Base-by-base conservation (phyloP, 2,888 invertebrate species). In the Prosapia bicincta region DNA sequence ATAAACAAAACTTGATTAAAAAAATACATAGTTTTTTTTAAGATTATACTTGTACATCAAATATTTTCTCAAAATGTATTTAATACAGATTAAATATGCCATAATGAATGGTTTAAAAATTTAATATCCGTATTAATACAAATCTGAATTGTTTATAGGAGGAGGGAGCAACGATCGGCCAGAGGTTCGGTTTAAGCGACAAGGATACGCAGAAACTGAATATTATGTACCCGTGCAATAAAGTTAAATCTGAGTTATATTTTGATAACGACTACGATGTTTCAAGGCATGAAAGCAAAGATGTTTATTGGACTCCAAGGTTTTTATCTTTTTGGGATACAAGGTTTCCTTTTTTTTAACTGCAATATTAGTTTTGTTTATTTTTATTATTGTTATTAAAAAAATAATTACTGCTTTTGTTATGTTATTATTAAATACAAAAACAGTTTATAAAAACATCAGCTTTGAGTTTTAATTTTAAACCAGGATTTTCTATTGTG, bases 191-290 rank as follows among this genome's bases (percentile, higher is more conserved):
- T 54, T 83, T 90, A 66, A 90, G 90, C 25, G 86, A 87, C 32
- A 89, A 88, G 79, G 90, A 90, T 78, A 83, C 86, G 6, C 82
- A 85, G 78, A 90, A 90, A 82, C 82, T 90, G 13, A 87, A 88
- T 78, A 86, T 85, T 81, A 90, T 90, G 90, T 90, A 90, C 80
- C 80, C 85, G 15, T 80, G 81, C 75, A 65, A 71, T 25, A 26
- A 20, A 6, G 20, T 20, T 20, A 54, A 54, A 54, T 20, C 20
- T 2, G 54, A 54, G 7, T 20, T 54, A 20, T 54, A 10, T 20
- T n/a, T 20, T 20, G 54, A 54, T 9, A 10, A 38, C 10, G 38
- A 38, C 38, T 54, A 54, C 20, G 54, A 54, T 20, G 54, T 54
- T 54, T n/a, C 54, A 1, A 54, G 54, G 9, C 54, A 54, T 20